Conservation (phyloP, 2,888 invertebrate species). For the Leptothorax acervorum region DNA sequence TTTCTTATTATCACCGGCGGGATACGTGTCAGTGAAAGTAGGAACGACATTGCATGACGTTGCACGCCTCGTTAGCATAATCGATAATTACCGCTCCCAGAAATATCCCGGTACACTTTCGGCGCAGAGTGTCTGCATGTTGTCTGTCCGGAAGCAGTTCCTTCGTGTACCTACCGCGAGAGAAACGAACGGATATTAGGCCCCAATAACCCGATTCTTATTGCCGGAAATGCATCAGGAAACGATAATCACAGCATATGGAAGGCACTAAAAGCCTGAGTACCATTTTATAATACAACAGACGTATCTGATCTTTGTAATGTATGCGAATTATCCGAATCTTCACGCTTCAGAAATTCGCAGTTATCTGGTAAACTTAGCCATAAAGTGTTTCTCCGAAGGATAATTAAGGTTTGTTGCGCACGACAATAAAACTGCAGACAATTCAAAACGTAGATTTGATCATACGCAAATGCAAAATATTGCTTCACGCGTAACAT, state of each 20-base stretch:
- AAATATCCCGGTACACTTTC: constrained; percentile 24
- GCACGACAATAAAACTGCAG: not conserved
- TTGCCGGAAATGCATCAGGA: constrained; percentile 52
- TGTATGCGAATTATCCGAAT: not conserved
- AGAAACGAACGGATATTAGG: constrained; percentile 71
- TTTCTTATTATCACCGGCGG: constrained; percentile 12
- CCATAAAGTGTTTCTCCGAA: not conserved
- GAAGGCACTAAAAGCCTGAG: not conserved
- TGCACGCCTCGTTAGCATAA: constrained; percentile 23
- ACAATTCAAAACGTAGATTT: not conserved
- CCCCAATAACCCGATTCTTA: constrained; percentile 71
- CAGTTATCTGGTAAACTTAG: constrained; percentile 7
- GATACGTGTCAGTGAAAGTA: constrained; percentile 11
- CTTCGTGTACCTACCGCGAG: constrained; percentile 17
- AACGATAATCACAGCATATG: not conserved
- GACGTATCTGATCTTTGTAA: constrained; percentile 5
- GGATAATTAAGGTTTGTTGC: not conserved
- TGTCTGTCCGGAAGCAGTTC: constrained; percentile 42
- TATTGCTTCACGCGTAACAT: not conserved
- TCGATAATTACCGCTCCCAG: constrained; percentile 24
- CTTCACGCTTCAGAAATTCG: constrained; percentile 17
- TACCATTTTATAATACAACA: constrained; percentile 9
- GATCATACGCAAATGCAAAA: not conserved
- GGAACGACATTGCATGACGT: not conserved
- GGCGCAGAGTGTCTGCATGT: not conserved